Evolutionary conservation across 2,113 vertebrate genomes (phyloP).

Genomic region (Rhombomys opimus): DNA sequence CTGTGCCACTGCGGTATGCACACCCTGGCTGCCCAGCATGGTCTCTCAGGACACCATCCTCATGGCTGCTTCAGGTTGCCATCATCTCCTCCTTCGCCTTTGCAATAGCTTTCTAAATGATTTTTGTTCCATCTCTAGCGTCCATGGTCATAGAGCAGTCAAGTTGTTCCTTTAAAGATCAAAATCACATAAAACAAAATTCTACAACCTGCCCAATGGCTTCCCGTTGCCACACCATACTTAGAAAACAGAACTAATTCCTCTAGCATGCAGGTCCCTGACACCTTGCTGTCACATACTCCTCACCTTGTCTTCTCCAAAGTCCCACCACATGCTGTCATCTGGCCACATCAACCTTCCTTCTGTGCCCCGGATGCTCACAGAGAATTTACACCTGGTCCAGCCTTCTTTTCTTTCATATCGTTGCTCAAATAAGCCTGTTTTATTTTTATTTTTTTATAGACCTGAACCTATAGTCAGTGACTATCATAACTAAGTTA

Average conservation of each 20-base stretch:
- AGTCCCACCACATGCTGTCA: background rate
- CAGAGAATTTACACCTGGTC: background rate
- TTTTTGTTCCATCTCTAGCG: background rate
- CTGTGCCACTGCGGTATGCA: rapidly evolving
- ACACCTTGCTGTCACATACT: background rate
- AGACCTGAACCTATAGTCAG: background rate
- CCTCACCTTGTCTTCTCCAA: background rate
- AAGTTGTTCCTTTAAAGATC: background rate
- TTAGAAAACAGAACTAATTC: background rate
- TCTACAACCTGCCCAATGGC: background rate
- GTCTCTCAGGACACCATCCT: too few species aligned
- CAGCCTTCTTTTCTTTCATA: background rate
- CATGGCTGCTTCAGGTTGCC: rapidly evolving
- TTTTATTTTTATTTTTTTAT: background rate
- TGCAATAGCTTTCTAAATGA: background rate
- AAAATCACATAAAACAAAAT: background rate
- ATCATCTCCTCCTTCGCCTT: background rate
- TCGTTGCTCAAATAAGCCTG: background rate
- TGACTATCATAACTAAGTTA: background rate
- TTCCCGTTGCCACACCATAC: background rate
- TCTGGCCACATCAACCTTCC: background rate
- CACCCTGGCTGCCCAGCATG: rapidly evolving
- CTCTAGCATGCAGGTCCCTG: too few species aligned
- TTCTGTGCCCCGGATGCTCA: background rate
- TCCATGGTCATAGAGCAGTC: background rate